Evolutionary conservation across 2,888 invertebrate species (phyloP), one percentile per base, ranked within the genome.

Genomic region (Agonopterix subpropinquella): DNA sequence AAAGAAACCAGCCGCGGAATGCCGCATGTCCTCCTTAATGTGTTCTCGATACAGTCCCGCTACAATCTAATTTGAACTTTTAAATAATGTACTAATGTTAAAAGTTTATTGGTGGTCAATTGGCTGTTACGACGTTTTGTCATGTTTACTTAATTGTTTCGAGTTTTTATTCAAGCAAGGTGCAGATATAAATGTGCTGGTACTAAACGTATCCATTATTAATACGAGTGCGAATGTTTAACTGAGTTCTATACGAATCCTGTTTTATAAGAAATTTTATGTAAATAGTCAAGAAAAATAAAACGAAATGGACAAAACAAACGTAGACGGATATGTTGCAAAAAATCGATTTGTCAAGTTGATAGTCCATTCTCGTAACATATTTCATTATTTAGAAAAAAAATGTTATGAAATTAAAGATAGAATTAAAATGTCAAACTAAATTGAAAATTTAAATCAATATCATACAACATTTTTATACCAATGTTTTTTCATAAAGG

Each of bases 131-230:
- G 80, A 67, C 83, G 67, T 79, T 81, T 64, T 62, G 67, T 63
- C 57, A 59, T 65, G 70, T 68, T 59, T 53, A 59, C 67, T 75
- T 87, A 87, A 87, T 87, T 87, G 85, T 85, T 84, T 73, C 83
- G 67, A 82, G 83, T 87, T 88, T 88, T 88, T 88, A 76, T 73
- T 62, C 58, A 64, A 69, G 78, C 87, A 87, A 86, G 85, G 87
- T 87, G 88, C 85, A 82, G 82, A 79, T 75, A 80, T 77, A 79
- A 76, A 76, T 79, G 73, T 69, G 61, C 42, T 49, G 43, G 47
- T 43, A 52, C 47, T 49, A 49, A 52, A 49, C 7, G 44, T 52
- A 52, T 52, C 39, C 48, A 51, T 51, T 51, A 51, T 51, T 51
- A 47, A 51, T 51, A 47, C 43, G 8, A 41, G 44, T 42, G 50